Evolutionary conservation across 2,113 vertebrate genomes (phyloP).

Genomic region (Siniperca knerii): DNA sequence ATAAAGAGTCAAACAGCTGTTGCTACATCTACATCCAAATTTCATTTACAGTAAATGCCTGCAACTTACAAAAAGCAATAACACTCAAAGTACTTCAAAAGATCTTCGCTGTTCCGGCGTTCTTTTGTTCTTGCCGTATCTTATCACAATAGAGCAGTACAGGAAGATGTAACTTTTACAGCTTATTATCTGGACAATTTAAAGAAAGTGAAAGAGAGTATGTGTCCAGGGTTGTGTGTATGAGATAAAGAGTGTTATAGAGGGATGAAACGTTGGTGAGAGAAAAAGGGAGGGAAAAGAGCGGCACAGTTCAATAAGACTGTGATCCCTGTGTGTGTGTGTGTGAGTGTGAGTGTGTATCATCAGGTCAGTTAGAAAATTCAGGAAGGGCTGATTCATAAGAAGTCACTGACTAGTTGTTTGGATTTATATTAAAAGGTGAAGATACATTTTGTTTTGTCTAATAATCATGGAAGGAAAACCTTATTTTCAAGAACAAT

Average conservation of each 20-base stretch:
- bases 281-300: not conserved
- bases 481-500: not conserved
- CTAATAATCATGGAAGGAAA: not conserved
- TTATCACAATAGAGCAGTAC: constrained; percentile 55
- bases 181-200: constrained; percentile 19
- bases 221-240: not conserved
- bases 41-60: constrained; percentile 30
- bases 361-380: not conserved
- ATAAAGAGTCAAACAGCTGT: not conserved
- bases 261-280: constrained; percentile 4
- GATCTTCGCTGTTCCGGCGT: not conserved
- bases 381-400: not conserved
- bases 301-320: not conserved
- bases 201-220: constrained; percentile 47
- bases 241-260: constrained; percentile 9
- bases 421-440: not conserved
- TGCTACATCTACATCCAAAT: not conserved
- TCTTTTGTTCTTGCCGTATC: constrained; percentile 51
- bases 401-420: not conserved
- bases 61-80: constrained; percentile 14
- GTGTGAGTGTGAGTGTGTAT: not conserved
- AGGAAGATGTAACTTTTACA: constrained; percentile 44
- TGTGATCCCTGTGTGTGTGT: not conserved
- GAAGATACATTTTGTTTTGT: not conserved
- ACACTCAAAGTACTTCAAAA: constrained; percentile 4